These are phyloP conservation scores for Aphelenchoides besseyi DNA, from an alignment of 1,140 invertebrate genomes.

Conservation along the genomic window DNA sequence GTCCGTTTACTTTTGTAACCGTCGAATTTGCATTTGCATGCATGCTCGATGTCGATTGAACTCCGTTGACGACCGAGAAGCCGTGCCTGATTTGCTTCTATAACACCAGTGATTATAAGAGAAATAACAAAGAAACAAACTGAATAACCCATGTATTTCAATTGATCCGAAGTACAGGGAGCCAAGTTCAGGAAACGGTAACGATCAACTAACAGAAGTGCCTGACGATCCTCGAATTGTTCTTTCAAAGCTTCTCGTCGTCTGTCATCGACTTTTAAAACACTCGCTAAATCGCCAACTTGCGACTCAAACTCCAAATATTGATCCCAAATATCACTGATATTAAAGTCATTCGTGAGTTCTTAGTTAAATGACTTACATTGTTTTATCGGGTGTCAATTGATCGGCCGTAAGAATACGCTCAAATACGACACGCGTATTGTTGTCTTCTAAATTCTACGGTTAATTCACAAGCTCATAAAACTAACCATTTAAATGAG, in stretches of 20 bases:
- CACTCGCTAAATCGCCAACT: conserved; percentile 93
- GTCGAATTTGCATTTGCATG: too few species aligned
- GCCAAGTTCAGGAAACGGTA: conserved; percentile 60
- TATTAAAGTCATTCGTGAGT: conserved; percentile 62
- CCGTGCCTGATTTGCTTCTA: too few species aligned
- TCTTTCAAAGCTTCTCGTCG: conserved; percentile 84
- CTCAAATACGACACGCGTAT: conserved; percentile 94
- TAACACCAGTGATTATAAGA: too few species aligned
- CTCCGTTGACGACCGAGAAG: too few species aligned
- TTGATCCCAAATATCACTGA: conserved; percentile 91
- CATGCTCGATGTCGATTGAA: too few species aligned
- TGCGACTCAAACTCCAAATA: conserved; percentile 98
- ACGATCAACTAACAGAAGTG: conserved; percentile 55
- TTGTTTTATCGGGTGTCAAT: conserved; percentile 83
- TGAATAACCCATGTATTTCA: conserved; percentile 58
- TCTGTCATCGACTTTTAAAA: conserved; percentile 92
- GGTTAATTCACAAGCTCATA: not conserved
- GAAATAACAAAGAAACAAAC: conserved; percentile 24
- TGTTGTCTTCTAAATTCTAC: conserved; percentile 84
- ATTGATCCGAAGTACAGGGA: conserved; percentile 56
- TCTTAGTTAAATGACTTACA: too few species aligned
- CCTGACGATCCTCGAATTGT: conserved; percentile 63
- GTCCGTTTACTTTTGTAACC: not conserved
- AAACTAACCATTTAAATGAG: conserved; percentile 85
- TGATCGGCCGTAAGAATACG: conserved; percentile 86